Evolutionary conservation across 1,140 invertebrate genomes (phyloP).

Genomic region (Triops longicaudatus): DNA sequence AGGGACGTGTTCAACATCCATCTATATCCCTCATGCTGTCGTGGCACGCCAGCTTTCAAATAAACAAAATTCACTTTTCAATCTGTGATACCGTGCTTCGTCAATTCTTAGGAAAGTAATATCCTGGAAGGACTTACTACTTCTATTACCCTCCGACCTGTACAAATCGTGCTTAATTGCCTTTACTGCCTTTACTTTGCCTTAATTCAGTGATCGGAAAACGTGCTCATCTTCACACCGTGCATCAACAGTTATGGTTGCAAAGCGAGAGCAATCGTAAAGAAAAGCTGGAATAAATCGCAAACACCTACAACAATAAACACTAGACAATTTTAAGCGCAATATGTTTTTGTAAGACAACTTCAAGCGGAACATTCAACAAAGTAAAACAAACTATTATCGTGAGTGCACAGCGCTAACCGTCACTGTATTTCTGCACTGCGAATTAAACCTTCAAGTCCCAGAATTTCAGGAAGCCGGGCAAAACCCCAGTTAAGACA

Average conservation of each 20-base stretch:
- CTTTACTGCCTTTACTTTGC: neutral
- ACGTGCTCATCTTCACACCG: slow-evolving; percentile 5
- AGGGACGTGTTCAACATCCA: slow-evolving; percentile 6
- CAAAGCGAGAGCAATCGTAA: neutral
- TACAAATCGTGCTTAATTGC: neutral
- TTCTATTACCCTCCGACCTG: neutral
- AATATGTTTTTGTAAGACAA: too few species aligned
- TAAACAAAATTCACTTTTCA: neutral
- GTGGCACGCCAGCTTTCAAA: slow-evolving; percentile 5
- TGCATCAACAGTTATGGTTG: neutral
- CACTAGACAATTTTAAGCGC: too few species aligned
- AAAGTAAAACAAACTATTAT: too few species aligned
- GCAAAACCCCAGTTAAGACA: too few species aligned
- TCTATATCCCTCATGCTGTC: neutral
- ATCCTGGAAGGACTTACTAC: neutral
- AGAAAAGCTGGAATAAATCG: neutral
- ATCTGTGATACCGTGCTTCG: neutral
- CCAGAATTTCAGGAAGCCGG: too few species aligned
- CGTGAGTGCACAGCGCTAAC: too few species aligned
- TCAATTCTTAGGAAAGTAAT: neutral
- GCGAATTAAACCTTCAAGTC: too few species aligned
- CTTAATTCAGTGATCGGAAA: neutral
- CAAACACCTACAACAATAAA: too few species aligned
- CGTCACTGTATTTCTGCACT: too few species aligned
- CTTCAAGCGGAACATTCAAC: too few species aligned